A percentile compares a stretch with the other conserved stretches of the same genome.
These are phyloP conservation scores for Hetaerina titia DNA, from an alignment of 2,888 invertebrate species.

Conservation along the genomic window DNA sequence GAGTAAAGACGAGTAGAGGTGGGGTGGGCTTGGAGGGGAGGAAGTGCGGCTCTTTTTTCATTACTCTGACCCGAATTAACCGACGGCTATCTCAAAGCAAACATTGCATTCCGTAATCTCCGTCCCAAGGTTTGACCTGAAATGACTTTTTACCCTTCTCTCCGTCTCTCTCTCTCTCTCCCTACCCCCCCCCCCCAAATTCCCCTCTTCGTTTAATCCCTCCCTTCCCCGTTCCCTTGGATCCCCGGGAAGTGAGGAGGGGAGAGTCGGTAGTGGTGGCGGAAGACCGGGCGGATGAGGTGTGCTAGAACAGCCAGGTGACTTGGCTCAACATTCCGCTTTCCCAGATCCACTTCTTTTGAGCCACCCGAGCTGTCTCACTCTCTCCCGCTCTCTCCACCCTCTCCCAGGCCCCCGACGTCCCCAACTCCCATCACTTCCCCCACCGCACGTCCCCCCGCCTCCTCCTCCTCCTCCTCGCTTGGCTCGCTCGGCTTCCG, in stretches of 20 bases:
- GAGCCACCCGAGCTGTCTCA: background rate
- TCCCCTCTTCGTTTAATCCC: background rate
- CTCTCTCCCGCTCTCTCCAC: background rate
- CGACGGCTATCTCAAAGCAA: constrained; percentile 59
- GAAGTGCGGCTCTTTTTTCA: background rate
- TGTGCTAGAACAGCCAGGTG: background rate
- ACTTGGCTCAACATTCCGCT: background rate
- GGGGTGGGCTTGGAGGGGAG: too few relatives aligned
- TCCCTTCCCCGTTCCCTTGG: background rate
- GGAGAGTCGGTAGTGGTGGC: background rate
- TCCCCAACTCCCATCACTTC: background rate
- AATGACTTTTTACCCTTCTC: constrained; percentile 3
- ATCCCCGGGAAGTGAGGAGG: background rate
- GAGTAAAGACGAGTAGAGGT: too few relatives aligned
- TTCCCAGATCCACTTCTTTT: background rate
- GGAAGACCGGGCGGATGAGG: background rate
- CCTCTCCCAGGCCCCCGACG: background rate
- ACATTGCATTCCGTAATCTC: constrained; percentile 55
- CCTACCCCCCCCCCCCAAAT: background rate
- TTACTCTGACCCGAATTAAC: constrained; percentile 63
- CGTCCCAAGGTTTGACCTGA: constrained; percentile 52
- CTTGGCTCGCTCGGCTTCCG: background rate
- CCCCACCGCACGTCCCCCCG: too few relatives aligned
- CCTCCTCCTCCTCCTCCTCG: too few relatives aligned
- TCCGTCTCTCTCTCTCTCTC: background rate